These are phyloP conservation scores for Elegia similella DNA, from an alignment of 2,888 invertebrate species.

Conservation along the genomic window DNA sequence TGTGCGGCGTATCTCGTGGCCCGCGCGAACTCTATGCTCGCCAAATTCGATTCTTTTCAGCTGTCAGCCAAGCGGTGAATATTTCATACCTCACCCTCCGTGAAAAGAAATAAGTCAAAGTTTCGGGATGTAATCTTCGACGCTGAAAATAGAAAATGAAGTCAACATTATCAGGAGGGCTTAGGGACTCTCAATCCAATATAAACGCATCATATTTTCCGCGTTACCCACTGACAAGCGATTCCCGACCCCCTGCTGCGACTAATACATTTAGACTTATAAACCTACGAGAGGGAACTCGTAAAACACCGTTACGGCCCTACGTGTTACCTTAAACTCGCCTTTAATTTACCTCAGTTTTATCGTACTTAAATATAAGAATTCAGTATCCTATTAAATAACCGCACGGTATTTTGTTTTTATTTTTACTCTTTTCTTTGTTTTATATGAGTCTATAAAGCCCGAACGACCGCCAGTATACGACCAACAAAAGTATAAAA, in stretches of 20 bases:
- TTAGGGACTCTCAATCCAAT: constrained; percentile 22
- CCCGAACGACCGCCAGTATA: constrained; percentile 13
- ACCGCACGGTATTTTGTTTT: constrained; percentile 18
- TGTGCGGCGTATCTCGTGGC: constrained; percentile 25
- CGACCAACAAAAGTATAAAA: constrained; percentile 18
- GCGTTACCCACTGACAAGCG: background rate
- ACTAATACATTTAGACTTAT: constrained; percentile 11
- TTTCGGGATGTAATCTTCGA: constrained; percentile 48
- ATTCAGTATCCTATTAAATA: constrained; percentile 19
- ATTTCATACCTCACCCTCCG: constrained; percentile 47
- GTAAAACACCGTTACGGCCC: background rate
- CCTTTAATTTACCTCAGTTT: constrained; percentile 13
- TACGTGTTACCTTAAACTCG: constrained; percentile 10
- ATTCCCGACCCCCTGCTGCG: constrained; percentile 5
- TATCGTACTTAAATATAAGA: constrained; percentile 13
- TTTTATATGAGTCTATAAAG: constrained; percentile 19
- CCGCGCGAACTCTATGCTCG: constrained; percentile 22
- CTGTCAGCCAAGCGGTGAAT: constrained; percentile 56
- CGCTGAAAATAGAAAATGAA: constrained; percentile 41
- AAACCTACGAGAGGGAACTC: constrained; percentile 5
- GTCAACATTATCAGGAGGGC: constrained; percentile 30
- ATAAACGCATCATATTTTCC: constrained; percentile 10
- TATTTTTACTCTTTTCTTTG: constrained; percentile 19
- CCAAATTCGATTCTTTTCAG: constrained; percentile 61
- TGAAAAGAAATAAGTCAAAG: constrained; percentile 49